Evolutionary conservation across 2,113 vertebrate genomes (phyloP).

Genomic region (Phaethornis superciliosus): DNA sequence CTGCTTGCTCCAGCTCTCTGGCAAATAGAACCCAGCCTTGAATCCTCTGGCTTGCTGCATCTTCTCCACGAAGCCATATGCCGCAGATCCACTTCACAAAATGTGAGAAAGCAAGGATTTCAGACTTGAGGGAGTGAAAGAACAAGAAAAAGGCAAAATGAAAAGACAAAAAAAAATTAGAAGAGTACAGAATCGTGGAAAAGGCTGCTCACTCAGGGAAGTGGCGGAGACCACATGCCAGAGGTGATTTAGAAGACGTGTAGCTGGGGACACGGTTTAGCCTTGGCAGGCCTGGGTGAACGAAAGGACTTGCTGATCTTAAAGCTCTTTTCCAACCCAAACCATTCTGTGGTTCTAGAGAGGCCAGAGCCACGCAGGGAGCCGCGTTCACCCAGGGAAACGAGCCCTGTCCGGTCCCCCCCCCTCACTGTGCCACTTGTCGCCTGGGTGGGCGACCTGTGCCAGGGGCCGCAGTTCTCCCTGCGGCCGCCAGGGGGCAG

Average conservation of each 20-base stretch:
- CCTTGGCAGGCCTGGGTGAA: too few relatives aligned
- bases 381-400: background rate
- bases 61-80: background rate
- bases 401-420: background rate
- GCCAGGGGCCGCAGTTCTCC: background rate
- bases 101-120: background rate
- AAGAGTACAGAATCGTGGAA: too few relatives aligned
- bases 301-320: too few relatives aligned
- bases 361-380: background rate
- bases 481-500: constrained; percentile 76
- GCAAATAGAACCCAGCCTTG: background rate
- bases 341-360: too few relatives aligned
- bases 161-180: too few relatives aligned
- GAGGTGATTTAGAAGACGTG: too few relatives aligned
- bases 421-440: background rate
- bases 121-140: background rate
- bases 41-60: background rate
- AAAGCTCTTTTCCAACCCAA: too few relatives aligned
- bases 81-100: background rate
- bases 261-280: too few relatives aligned
- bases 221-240: too few relatives aligned
- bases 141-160: background rate
- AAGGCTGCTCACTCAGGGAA: too few relatives aligned
- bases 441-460: background rate
- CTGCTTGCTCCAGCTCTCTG: background rate